Base-by-base conservation (phyloP, 1,140 invertebrate species). In the Telenomus remus region DNA sequence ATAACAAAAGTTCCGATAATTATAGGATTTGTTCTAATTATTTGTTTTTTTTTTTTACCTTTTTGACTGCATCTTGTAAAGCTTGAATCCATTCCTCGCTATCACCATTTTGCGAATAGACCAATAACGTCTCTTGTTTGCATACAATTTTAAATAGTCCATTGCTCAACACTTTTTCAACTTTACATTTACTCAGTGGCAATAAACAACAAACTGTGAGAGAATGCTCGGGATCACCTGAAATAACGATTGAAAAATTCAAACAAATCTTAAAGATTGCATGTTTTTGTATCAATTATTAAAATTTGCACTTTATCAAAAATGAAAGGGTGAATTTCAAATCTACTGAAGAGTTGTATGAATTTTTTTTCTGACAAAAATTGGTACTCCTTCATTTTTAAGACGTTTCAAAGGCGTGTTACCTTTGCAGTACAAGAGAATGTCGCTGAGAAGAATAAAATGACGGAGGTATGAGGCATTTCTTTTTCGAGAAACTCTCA, bases 111-210 rank as follows among this genome's bases (percentile, higher is more conserved):
- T 90, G 86, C 13, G 90, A 89, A 72, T 89, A 91, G 13, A 93
- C 82, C 39, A 91, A 87, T 0, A 92, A 85, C 33, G 86, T 88
- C 63, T 92, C 89, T 35, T 89, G 87, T 65, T 91, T 87, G 60
- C 91, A 92, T 0, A 85, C 85, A 1, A 92, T 80, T 78, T 90
- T 89, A 53, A 92, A 91, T 27, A 90, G 82, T 10, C 89, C 86
- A 60, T 84, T 88, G 11, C 87, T 90, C n/a, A 91, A 72, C 63
- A 91, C 85, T 42, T 89, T 85, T 53, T 88, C 87, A 0, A 92
- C 82, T 76, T 87, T 89, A 79, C 91, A 92, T 71, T 92, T 92
- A 61, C 89, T 91, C 2, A 92, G 76, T 0, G 91, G 91, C 54
- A 92, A 86, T 50, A 92, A 89, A 68, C 89, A 89, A 56, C 86